Evolutionary conservation across 2,113 vertebrate species (phyloP).

Genomic region (Bathybates hornii): DNA sequence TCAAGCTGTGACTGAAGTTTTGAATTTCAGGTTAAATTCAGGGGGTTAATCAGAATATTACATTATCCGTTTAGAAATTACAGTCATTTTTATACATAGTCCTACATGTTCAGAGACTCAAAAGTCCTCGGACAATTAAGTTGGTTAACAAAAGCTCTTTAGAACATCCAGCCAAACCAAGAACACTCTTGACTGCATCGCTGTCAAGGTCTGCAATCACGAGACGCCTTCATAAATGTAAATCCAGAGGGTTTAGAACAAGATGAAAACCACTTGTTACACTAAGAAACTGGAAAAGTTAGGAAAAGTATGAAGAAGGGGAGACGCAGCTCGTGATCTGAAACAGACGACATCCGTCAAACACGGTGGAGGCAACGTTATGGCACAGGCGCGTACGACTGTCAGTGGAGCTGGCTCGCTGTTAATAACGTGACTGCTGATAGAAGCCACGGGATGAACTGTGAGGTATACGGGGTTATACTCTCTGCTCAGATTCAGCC

Average conservation of each 20-base stretch:
- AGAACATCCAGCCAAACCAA: not conserved
- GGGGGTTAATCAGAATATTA: not conserved
- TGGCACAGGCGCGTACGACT: fast-evolving
- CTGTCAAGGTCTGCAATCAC: not conserved
- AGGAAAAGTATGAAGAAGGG: not conserved
- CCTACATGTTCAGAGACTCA: not conserved
- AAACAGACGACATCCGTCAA: not conserved
- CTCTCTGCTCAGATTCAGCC: not conserved
- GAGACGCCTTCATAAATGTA: not conserved
- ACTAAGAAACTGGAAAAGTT: not conserved
- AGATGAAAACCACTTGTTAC: not conserved
- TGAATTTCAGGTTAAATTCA: not conserved
- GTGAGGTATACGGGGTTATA: fast-evolving
- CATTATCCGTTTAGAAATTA: not conserved
- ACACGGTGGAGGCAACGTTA: not conserved
- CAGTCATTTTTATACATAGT: not conserved
- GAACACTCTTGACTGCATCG: not conserved
- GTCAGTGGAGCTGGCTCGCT: not conserved
- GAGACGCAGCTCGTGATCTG: not conserved
- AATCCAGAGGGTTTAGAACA: not conserved
- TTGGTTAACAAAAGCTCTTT: not conserved
- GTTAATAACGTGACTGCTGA: not conserved
- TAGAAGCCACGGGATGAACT: fast-evolving
- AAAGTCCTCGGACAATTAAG: not conserved
- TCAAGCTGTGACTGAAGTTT: not conserved